Percentiles rank a stretch among this genome's conserved stretches.
phyloP scores from a whole-genome alignment of 2,113 vertebrate genomes.

The Tautogolabrus adspersus region DNA sequence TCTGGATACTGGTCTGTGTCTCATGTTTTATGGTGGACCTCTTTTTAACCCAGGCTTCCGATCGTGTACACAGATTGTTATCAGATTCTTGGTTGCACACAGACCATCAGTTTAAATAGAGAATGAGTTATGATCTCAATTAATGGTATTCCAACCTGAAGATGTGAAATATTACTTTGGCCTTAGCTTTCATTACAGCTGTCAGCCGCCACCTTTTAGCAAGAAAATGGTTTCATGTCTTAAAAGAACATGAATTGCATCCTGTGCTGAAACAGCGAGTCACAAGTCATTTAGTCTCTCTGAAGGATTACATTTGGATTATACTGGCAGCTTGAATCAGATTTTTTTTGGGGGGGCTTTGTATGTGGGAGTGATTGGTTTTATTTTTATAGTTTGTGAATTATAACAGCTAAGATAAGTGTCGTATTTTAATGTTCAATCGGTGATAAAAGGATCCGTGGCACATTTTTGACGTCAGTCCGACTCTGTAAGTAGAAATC shows the following conservation, averaged over 20 bases:
- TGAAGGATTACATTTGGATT: slow-evolving; percentile 51
- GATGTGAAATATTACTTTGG: neutral
- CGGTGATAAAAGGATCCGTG: neutral
- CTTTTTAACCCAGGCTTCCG: neutral
- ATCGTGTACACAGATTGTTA: neutral
- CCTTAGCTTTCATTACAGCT: neutral
- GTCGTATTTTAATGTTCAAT: neutral
- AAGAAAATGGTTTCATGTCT: neutral
- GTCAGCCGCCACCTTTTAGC: neutral
- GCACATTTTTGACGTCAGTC: neutral
- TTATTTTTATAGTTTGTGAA: neutral
- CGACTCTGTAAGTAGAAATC: neutral
- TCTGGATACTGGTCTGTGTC: neutral
- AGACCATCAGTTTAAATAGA: neutral
- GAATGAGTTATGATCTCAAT: neutral
- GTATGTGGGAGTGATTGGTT: neutral
- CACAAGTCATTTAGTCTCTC: slow-evolving; percentile 48
- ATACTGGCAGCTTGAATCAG: neutral
- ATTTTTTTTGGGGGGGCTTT: neutral
- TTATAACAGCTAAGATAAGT: neutral
- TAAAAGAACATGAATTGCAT: neutral
- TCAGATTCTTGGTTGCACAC: neutral
- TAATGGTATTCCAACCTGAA: neutral
- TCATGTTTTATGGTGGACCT: neutral
- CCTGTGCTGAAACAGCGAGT: slow-evolving; percentile 43